Evolutionary conservation across 92 coral and sea anemone genomes (phyloP).

Genomic region (Montipora capitata): DNA sequence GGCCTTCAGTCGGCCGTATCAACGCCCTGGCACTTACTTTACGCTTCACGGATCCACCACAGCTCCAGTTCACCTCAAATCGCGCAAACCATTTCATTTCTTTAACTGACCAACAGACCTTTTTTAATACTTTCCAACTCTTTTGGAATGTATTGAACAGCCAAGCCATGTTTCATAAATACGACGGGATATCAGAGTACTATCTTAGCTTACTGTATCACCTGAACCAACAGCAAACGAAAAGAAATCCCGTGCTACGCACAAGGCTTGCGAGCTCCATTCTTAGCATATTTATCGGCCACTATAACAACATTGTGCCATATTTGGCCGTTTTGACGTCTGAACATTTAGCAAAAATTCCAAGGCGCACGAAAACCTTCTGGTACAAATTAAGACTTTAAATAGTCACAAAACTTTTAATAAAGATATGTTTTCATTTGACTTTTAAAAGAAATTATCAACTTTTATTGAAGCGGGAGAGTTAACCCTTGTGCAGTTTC

Average conservation of each 20-base stretch:
- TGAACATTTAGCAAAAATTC: background rate
- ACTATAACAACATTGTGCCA: background rate
- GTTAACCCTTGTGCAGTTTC: too few species aligned
- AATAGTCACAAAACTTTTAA: too few species aligned
- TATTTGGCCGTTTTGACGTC: background rate
- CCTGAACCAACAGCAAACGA: background rate
- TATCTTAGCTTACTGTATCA: background rate
- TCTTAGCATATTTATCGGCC: background rate
- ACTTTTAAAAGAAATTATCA: too few species aligned
- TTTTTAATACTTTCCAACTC: background rate
- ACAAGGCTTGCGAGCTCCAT: background rate
- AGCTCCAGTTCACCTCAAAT: background rate
- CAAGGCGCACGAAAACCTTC: background rate
- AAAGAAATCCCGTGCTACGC: constrained; percentile 25
- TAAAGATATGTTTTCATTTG: too few species aligned
- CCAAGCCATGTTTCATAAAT: background rate
- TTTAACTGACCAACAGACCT: background rate
- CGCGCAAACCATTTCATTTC: background rate
- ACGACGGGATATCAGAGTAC: background rate
- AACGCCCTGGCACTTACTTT: constrained; percentile 14
- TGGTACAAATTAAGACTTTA: too few species aligned
- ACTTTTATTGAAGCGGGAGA: too few species aligned
- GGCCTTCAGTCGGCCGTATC: background rate
- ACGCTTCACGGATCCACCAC: background rate
- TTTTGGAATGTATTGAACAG: background rate